Evolutionary conservation across 2,888 invertebrate species (phyloP).

Genomic region (Sinopyrophorus schimmeli): DNA sequence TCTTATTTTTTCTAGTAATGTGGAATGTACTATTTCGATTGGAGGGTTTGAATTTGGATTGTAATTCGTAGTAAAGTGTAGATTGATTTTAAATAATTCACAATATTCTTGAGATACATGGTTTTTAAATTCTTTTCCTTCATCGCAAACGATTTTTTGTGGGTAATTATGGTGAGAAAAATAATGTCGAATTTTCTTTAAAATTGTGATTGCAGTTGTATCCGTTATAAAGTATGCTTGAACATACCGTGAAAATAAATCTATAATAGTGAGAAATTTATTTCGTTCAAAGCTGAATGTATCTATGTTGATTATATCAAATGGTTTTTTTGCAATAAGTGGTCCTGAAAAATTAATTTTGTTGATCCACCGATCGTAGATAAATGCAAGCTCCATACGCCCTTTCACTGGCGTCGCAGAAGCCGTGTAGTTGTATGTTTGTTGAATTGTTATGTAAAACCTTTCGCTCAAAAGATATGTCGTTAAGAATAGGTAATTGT

Average conservation of each 20-base stretch:
- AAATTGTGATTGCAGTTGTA: constrained; percentile 4
- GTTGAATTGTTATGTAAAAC: too few species aligned
- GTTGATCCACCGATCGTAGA: constrained; percentile 28
- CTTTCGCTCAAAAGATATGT: too few species aligned
- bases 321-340: constrained; percentile 21
- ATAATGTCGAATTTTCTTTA: constrained; percentile 17
- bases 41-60: constrained; percentile 20
- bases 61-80: constrained; percentile 19
- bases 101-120: constrained; percentile 16
- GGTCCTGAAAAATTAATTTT: constrained; percentile 17
- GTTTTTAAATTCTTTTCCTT: constrained; percentile 28
- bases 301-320: constrained; percentile 27
- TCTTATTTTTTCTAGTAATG: constrained; percentile 26
- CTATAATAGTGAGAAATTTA: constrained; percentile 27
- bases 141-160: constrained; percentile 16
- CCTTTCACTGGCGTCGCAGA: too few species aligned
- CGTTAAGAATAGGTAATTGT: too few species aligned
- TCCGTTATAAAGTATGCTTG: constrained; percentile 18
- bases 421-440: too few species aligned
- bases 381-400: constrained; percentile 11
- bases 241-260: constrained; percentile 17
- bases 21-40: constrained; percentile 23
- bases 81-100: constrained; percentile 16
- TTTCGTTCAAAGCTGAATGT: constrained; percentile 15
- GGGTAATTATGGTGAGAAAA: constrained; percentile 17